Conservation (phyloP, 2,113 vertebrate genomes). For the Ctenomys sociabilis region DNA sequence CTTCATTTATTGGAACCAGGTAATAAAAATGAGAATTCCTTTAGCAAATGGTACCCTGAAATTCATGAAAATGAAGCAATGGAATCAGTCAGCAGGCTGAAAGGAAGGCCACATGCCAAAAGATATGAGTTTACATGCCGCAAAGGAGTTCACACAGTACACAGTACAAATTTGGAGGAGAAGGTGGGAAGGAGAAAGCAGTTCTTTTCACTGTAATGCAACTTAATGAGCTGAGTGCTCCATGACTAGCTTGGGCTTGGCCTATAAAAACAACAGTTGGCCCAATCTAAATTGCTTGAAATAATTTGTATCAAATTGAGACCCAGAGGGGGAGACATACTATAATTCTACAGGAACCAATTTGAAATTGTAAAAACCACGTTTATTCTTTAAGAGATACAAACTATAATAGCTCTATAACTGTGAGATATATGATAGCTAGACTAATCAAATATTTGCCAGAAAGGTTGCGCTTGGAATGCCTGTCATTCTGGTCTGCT, state of each 20-base stretch:
- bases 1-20: constrained; percentile 69
- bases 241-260: background rate
- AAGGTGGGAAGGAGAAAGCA: background rate
- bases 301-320: constrained; percentile 45
- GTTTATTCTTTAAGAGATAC: background rate
- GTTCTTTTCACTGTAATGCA: background rate
- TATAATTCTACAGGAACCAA: background rate
- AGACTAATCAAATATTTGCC: constrained; percentile 20
- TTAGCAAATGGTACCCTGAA: constrained; percentile 63
- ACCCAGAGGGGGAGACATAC: background rate
- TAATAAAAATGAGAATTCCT: constrained; percentile 66
- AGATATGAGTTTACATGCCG: constrained; percentile 36
- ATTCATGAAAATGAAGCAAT: constrained; percentile 69
- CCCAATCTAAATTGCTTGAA: background rate
- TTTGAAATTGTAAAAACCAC: background rate
- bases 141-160: constrained; percentile 28
- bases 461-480: too few species aligned
- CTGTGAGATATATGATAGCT: background rate
- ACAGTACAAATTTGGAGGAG: constrained; percentile 58
- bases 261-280: constrained; percentile 16
- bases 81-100: constrained; percentile 39
- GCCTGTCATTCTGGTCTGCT: too few species aligned
- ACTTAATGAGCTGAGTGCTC: background rate
- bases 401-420: constrained; percentile 9
- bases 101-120: constrained; percentile 53